Base-by-base conservation (phyloP, 2,797 vertebrate genomes). In the Diplodus puntazzo region DNA sequence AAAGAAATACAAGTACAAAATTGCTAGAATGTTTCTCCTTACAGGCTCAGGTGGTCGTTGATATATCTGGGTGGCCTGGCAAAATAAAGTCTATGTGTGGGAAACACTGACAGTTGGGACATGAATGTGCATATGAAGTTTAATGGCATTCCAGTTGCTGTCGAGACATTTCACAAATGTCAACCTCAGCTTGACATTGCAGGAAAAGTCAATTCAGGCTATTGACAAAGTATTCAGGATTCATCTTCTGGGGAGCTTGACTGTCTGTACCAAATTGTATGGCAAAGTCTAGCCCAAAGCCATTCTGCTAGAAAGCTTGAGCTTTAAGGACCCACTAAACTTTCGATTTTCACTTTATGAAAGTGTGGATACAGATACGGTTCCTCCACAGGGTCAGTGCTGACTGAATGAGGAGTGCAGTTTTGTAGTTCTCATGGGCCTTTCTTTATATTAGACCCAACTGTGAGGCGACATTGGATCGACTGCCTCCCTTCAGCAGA, bases 331-430 rank as follows among this genome's bases (percentile, higher is more conserved):
- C 52, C 69, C 20, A 7, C 27, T 20, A 53, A 20, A 30, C 20
- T 34, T 58, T 69, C 34, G 23, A 53, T 74, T 42, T 62, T 48
- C 20, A 62, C 67, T 79, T 69, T 14, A 64, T 76, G 52, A 70
- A 60, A 73, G 42, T 68, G 42, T 61, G 55, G 61, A 75, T 34
- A 53, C 17, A 45, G 42, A 17, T 39, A n/a, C 11, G 39, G 34
- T 17, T 45, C 23, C 49, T 34, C 48, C 25, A n/a, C 12, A 8
- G 34, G 21, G 53, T 50, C 57, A 52, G 20, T 25, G 20, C 20
- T 25, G 46, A 71, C 52, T n/a, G 21, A 34, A 14, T 30, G 43
- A 18, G 14, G 43, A 63, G 43, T 61, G 54, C 58, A 34, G 66
- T 18, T 64, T 58, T 52, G 10, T 21, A 6, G 30, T 61, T 39